Evolutionary conservation across 2,888 invertebrate genomes (phyloP).

Genomic region (Stenichneumon culpator): DNA sequence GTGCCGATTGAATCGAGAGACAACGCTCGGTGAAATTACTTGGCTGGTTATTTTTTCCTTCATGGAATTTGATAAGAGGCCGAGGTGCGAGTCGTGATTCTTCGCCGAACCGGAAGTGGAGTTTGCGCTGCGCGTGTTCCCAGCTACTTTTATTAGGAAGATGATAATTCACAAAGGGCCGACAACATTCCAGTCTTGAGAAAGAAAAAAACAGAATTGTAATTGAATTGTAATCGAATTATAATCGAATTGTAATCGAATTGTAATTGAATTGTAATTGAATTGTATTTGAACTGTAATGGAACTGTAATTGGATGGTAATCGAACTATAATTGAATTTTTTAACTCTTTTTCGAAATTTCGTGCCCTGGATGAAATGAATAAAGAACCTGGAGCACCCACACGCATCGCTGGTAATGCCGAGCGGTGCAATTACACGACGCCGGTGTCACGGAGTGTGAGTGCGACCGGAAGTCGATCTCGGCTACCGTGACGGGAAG

Average conservation of each 20-base stretch:
- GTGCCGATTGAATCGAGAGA: conserved; percentile 28
- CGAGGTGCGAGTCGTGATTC: conserved; percentile 25
- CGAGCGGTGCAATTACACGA: conserved; percentile 68
- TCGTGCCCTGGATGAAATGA: conserved; percentile 28
- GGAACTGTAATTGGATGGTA: background rate
- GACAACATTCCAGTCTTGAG: background rate
- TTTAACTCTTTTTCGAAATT: conserved; percentile 29
- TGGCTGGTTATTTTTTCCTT: background rate
- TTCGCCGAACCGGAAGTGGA: background rate
- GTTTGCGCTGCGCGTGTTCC: background rate
- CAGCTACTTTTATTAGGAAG: background rate
- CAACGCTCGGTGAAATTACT: conserved; percentile 5
- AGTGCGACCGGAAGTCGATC: conserved; percentile 80
- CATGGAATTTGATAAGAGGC: conserved; percentile 12
- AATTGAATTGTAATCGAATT: too few relatives aligned
- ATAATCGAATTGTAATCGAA: background rate
- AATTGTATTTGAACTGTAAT: background rate
- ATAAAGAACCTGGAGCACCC: conserved; percentile 55
- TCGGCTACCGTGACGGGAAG: conserved; percentile 81
- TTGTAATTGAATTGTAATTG: background rate
- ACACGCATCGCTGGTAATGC: conserved; percentile 24
- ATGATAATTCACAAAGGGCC: background rate
- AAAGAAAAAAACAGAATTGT: too few relatives aligned
- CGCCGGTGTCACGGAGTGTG: conserved; percentile 76
- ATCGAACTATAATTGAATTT: background rate